Evolutionary conservation across 2,888 invertebrate species (phyloP).

Genomic region (Rotaria macrura): DNA sequence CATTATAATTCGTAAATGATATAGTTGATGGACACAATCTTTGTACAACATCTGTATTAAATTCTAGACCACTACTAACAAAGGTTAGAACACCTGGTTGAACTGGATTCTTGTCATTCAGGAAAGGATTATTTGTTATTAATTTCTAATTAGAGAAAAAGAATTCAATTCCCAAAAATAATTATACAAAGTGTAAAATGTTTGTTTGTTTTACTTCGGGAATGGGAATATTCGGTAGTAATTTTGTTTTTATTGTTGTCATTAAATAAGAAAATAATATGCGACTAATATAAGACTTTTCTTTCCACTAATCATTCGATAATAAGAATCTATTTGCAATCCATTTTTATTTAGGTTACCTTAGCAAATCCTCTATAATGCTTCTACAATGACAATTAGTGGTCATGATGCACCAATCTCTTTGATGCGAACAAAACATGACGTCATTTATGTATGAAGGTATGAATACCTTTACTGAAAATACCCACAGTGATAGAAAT

Average conservation of each 20-base stretch:
- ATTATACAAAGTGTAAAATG: background rate
- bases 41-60: background rate
- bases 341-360: background rate
- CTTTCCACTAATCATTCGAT: background rate
- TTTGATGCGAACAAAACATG: background rate
- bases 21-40: background rate
- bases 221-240: background rate
- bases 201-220: background rate
- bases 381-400: background rate
- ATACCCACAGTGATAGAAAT: no score
- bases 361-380: background rate
- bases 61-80: background rate
- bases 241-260: background rate
- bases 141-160: background rate
- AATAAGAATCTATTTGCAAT: background rate
- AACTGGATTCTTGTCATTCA: background rate
- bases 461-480: no score
- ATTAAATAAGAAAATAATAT: background rate
- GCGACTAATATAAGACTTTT: background rate
- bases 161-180: background rate
- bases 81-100: background rate
- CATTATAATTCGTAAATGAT: background rate
- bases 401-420: background rate
- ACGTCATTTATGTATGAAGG: no score
- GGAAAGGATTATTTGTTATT: background rate